Conservation (phyloP, 1,140 invertebrate species). For the Anoplophora glabripennis region DNA sequence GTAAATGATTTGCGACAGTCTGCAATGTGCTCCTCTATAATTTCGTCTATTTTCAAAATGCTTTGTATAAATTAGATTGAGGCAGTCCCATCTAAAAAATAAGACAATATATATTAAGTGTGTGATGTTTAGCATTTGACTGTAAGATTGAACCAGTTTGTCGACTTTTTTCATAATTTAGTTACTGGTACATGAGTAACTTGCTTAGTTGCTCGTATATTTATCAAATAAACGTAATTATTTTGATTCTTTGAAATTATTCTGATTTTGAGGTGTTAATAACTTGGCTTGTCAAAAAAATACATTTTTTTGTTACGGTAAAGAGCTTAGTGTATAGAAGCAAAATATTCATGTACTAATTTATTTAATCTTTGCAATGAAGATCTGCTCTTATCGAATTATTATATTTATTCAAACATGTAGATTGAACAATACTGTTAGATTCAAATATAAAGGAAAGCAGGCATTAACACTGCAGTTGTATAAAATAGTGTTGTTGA, state of each 20-base stretch:
- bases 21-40: constrained; percentile 1
- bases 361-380: not conserved
- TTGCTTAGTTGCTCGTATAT: constrained; percentile 3
- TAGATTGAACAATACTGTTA: too few relatives aligned
- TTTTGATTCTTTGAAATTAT: too few relatives aligned
- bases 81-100: not conserved
- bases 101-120: constrained; percentile 27
- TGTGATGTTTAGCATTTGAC: constrained; percentile 20
- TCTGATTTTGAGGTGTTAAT: too few relatives aligned
- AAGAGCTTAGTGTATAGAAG: not conserved
- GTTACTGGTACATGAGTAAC: constrained; percentile 13
- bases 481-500: too few relatives aligned
- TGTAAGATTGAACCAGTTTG: constrained; percentile 4
- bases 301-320: too few relatives aligned
- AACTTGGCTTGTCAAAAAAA: too few relatives aligned
- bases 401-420: too few relatives aligned
- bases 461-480: too few relatives aligned
- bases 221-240: too few relatives aligned
- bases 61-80: too few relatives aligned
- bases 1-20: constrained; percentile 5
- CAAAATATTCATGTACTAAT: constrained; percentile 19
- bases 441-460: too few relatives aligned
- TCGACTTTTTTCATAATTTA: not conserved
- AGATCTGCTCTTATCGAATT: constrained; percentile 25
- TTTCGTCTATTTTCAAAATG: too few relatives aligned